phyloP scores from a whole-genome alignment of 2,888 invertebrate genomes.

The Hydriomena furcata region DNA sequence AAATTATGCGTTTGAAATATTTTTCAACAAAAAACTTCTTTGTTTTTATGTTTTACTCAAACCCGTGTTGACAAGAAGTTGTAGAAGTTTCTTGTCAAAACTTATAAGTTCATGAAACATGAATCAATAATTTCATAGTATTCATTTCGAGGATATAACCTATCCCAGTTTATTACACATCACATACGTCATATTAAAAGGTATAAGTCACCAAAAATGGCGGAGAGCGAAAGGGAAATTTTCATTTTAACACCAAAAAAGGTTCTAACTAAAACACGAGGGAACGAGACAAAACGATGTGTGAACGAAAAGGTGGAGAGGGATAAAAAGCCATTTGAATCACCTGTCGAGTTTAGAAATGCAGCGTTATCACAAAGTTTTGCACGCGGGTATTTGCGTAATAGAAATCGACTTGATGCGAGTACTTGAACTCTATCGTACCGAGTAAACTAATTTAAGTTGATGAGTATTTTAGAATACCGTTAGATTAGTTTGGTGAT shows the following conservation, averaged over 20 bases:
- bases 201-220: slow-evolving; percentile 38
- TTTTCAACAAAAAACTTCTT: too few species aligned
- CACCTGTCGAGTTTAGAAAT: slow-evolving; percentile 54
- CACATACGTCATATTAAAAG: slow-evolving; percentile 38
- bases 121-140: slow-evolving; percentile 1
- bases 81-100: not conserved
- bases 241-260: slow-evolving; percentile 37
- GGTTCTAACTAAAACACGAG: slow-evolving; percentile 19
- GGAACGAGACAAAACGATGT: slow-evolving; percentile 26
- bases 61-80: not conserved
- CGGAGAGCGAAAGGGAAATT: slow-evolving; percentile 33
- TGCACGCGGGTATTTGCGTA: slow-evolving; percentile 37
- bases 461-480: slow-evolving; percentile 9
- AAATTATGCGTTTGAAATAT: too few species aligned
- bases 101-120: not conserved
- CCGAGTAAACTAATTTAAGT: slow-evolving; percentile 14
- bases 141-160: slow-evolving; percentile 10
- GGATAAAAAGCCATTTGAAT: slow-evolving; percentile 43
- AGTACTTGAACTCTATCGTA: not conserved
- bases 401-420: slow-evolving; percentile 15
- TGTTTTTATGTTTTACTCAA: too few species aligned
- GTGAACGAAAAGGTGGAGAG: slow-evolving; percentile 19
- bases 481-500: slow-evolving; percentile 3
- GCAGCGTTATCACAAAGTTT: slow-evolving; percentile 48
- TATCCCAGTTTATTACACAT: slow-evolving; percentile 31